Conservation (phyloP, 1,140 invertebrate genomes). For the Mycetomoellerius zeteki region DNA sequence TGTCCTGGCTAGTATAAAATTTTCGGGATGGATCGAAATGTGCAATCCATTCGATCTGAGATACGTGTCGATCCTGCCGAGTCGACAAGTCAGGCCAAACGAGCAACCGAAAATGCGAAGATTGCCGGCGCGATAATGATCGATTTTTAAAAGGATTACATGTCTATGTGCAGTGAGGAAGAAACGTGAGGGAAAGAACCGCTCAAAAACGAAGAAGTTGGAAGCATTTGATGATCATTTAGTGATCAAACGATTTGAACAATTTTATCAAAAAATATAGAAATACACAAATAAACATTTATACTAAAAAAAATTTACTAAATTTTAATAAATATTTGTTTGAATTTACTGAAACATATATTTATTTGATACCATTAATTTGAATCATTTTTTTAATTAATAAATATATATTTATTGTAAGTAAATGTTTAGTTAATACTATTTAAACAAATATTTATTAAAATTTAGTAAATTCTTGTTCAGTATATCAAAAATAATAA, state of each 20-base stretch:
- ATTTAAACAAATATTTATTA: no score
- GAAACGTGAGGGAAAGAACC: background rate
- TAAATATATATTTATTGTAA: no score
- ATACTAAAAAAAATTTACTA: background rate
- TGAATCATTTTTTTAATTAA: no score
- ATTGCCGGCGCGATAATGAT: constrained; percentile 13
- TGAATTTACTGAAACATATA: no score
- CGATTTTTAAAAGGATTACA: constrained; percentile 27
- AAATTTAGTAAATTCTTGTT: no score
- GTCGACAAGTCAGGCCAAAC: constrained; percentile 5
- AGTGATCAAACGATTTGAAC: background rate
- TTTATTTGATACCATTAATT: no score
- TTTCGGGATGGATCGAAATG: constrained; percentile 37
- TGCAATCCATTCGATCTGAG: constrained; percentile 56
- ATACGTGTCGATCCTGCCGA: constrained; percentile 44
- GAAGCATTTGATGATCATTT: background rate
- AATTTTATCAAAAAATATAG: constrained; percentile 3
- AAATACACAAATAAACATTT: background rate
- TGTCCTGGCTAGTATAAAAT: constrained; percentile 53
- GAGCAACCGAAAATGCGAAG: constrained; percentile 13
- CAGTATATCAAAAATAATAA: no score
- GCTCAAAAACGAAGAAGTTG: background rate
- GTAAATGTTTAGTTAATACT: no score
- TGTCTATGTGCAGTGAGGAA: background rate
- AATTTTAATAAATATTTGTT: no score